phyloP scores from a whole-genome alignment of 2,113 vertebrate genomes.

The Periophthalmus modestus region DNA sequence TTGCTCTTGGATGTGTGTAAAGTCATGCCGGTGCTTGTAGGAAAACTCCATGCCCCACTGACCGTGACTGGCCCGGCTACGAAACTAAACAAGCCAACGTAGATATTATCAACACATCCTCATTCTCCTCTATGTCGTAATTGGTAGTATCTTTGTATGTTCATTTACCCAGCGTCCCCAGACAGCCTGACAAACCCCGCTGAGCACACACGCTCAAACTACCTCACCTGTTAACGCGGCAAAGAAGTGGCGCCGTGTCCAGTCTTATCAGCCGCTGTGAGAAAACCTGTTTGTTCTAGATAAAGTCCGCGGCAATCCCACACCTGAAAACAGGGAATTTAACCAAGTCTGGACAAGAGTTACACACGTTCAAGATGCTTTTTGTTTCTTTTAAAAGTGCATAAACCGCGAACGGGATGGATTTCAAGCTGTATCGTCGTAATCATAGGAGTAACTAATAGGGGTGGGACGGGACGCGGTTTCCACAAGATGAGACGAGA shows the following conservation, averaged over 20 bases:
- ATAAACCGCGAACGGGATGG: not conserved
- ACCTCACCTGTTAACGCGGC: slow-evolving; percentile 70
- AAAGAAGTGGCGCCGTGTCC: slow-evolving; percentile 57
- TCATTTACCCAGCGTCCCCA: slow-evolving; percentile 55
- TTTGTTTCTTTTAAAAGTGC: not conserved
- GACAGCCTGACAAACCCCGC: slow-evolving; percentile 35
- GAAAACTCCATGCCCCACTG: not conserved
- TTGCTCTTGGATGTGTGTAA: slow-evolving; percentile 14
- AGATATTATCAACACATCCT: slow-evolving; percentile 39
- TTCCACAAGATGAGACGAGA: no score
- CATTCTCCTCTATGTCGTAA: slow-evolving; percentile 44
- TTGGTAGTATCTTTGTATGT: slow-evolving; percentile 41
- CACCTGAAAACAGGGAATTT: slow-evolving; percentile 47
- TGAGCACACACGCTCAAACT: slow-evolving; percentile 36
- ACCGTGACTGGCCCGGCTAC: not conserved
- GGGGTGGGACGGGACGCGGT: no score
- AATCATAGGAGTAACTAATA: no score
- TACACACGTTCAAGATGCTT: not conserved
- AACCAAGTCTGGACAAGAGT: slow-evolving; percentile 34
- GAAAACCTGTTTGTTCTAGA: slow-evolving; percentile 70
- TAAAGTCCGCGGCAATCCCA: slow-evolving; percentile 55
- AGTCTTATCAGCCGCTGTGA: slow-evolving; percentile 62
- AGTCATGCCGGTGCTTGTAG: not conserved
- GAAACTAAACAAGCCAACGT: slow-evolving; percentile 19
- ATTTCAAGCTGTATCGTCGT: not conserved